Percentiles rank a stretch among this genome's conserved stretches.
Evolutionary conservation across 2,797 vertebrate species (phyloP).

Genomic region (Lepilemur ruficaudatus): DNA sequence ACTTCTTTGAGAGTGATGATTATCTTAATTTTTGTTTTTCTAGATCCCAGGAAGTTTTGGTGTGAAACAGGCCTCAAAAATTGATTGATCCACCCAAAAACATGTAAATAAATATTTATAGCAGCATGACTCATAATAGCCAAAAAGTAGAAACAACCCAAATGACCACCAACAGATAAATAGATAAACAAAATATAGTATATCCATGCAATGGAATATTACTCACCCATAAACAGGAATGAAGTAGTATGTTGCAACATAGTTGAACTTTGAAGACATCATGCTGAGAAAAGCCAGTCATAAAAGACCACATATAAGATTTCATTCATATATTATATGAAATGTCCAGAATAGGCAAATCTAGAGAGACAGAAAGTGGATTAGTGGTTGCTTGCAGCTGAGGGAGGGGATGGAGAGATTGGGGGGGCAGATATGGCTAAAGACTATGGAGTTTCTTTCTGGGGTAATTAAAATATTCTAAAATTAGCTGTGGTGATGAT

Average conservation of each 20-base stretch:
- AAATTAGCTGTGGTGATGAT: neutral
- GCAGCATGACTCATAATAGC: neutral
- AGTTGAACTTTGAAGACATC: neutral
- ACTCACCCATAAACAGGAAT: neutral
- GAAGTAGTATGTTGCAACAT: neutral
- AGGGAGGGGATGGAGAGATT: neutral
- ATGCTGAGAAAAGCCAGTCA: constrained; percentile 13
- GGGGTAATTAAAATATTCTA: neutral
- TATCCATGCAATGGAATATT: neutral
- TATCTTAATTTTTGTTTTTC: neutral
- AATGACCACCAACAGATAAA: neutral
- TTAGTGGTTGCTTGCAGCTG: neutral
- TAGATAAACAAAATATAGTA: neutral
- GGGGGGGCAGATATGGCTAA: neutral
- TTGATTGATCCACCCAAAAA: neutral
- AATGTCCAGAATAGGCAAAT: constrained; percentile 18
- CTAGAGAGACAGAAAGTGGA: neutral
- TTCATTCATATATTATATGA: neutral
- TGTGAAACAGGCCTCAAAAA: neutral
- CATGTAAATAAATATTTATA: neutral
- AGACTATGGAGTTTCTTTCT: neutral
- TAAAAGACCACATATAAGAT: neutral
- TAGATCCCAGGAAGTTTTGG: neutral
- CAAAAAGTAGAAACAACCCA: neutral
- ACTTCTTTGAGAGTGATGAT: neutral